These are phyloP conservation scores for Pelvicachromis taeniatus DNA, from an alignment of 2,113 vertebrate genomes.

Conservation along the genomic window DNA sequence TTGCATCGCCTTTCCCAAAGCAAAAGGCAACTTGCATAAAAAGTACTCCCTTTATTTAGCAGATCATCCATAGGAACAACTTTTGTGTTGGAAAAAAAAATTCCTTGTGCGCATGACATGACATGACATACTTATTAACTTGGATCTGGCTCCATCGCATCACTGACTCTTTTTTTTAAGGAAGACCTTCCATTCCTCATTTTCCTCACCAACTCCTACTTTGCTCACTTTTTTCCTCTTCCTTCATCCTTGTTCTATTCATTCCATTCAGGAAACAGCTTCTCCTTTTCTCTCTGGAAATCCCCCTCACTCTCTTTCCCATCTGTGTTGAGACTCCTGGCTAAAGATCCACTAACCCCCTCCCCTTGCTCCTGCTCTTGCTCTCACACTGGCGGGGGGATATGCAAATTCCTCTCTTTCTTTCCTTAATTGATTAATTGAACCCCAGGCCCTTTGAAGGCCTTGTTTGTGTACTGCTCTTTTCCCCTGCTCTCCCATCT, in stretches of 20 bases:
- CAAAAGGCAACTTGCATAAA: background rate
- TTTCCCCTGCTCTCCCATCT: constrained; percentile 18
- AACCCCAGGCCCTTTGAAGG: constrained; percentile 68
- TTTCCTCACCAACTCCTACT: background rate
- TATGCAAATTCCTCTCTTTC: constrained; percentile 76
- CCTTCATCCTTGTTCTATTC: constrained; percentile 59
- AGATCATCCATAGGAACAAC: background rate
- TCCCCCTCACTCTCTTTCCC: constrained; percentile 57
- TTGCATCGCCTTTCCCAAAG: constrained; percentile 45
- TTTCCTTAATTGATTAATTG: constrained; percentile 79
- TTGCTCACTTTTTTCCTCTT: constrained; percentile 19
- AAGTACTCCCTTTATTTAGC: background rate
- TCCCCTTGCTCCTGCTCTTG: background rate
- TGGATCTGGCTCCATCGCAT: background rate
- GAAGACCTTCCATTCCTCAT: constrained; percentile 19
- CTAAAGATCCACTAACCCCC: constrained; percentile 37
- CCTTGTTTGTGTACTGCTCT: constrained; percentile 62
- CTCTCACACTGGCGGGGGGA: constrained; percentile 50
- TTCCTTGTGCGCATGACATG: background rate
- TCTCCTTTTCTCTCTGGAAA: constrained; percentile 64
- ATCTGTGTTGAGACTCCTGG: constrained; percentile 71
- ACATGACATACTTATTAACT: background rate
- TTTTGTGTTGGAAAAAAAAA: background rate
- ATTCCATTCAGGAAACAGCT: constrained; percentile 70
- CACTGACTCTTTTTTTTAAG: background rate